A percentile compares a stretch with the other conserved stretches of the same genome.
phyloP scores from a whole-genome alignment of 2,113 vertebrate species.

The Motacilla alba region DNA sequence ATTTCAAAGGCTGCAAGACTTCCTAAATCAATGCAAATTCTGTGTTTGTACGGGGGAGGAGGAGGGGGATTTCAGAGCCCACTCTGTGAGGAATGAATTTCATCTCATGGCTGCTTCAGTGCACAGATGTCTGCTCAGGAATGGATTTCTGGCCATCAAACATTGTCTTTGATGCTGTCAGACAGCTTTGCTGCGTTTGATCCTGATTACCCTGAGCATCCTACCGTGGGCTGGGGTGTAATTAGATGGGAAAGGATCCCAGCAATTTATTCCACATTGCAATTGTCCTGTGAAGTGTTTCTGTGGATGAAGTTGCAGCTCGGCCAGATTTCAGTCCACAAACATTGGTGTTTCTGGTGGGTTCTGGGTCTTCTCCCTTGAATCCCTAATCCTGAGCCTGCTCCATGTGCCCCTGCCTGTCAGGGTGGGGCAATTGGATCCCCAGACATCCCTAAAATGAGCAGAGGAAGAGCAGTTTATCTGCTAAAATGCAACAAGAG shows the following conservation, averaged over 20 bases:
- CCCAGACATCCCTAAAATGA: not conserved
- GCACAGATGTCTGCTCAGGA: constrained; percentile 31
- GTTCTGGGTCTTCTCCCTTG: not conserved
- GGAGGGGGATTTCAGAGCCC: not conserved
- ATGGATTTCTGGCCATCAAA: constrained; percentile 42
- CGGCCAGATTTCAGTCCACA: not conserved
- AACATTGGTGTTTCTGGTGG: not conserved
- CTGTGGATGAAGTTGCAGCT: not conserved
- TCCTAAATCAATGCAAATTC: constrained; percentile 9
- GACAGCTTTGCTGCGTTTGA: constrained; percentile 19
- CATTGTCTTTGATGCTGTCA: constrained; percentile 38
- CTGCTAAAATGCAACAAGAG: not conserved
- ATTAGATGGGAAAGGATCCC: not conserved
- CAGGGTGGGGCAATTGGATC: not conserved
- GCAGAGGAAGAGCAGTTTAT: not conserved
- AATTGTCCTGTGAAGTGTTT: not conserved
- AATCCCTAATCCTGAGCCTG: not conserved
- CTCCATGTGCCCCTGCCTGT: not conserved
- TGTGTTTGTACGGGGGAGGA: not conserved
- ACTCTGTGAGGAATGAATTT: not conserved
- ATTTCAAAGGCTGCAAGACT: not conserved
- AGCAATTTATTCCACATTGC: not conserved
- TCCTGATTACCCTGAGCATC: constrained; percentile 4
- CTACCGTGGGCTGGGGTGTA: not conserved
- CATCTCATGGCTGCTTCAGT: not conserved